Base-by-base conservation (phyloP, 2,888 invertebrate species). In the Halictus ligatus region DNA sequence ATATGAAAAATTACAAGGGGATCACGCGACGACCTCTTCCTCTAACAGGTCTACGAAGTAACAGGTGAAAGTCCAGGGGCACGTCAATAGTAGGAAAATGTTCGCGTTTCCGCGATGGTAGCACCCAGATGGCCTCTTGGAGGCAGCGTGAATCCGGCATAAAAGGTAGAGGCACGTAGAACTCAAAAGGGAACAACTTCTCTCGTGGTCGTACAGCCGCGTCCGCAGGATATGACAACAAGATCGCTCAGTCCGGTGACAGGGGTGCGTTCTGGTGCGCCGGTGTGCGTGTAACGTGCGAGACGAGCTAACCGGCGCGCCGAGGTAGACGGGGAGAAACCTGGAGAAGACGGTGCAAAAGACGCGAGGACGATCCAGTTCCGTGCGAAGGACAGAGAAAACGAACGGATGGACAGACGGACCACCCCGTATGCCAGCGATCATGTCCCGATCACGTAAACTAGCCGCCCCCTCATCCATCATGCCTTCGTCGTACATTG, bases 391-490 rank as follows among this genome's bases (percentile, higher is more conserved):
- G 86, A 80, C 77, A 85, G 85, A 88, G 89, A 79, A 40, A 83
- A 88, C 74, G 83, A 80, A 85, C 74, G 73, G 84, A 88, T 78
- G 87, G 84, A 89, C 88, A 89, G 83, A 90, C 90, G 90, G 95
- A 95, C 95, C 95, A 95, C 95, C 95, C 94, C 94, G 94, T 93
- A 92, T 91, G 92, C 91, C 89, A 89, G 92, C 91, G 94, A 94
- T 94, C 95, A 93, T 94, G 94, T 94, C 93, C 85, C 93, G 94
- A 94, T 94, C 94, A 94, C 94, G 93, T 95, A 95, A 95, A 95
- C 94, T 95, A 94, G 93, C 95, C 95, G 94, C 94, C 94, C 93
- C 92, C 94, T 95, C 94, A 95, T 95, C 95, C 94, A 95, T 95
- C 95, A 95, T 94, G 89, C 92, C 92, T 92, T 92, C 92, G 92